Base-by-base conservation (phyloP, 2,888 invertebrate species). In the Microplitis deprimator region DNA sequence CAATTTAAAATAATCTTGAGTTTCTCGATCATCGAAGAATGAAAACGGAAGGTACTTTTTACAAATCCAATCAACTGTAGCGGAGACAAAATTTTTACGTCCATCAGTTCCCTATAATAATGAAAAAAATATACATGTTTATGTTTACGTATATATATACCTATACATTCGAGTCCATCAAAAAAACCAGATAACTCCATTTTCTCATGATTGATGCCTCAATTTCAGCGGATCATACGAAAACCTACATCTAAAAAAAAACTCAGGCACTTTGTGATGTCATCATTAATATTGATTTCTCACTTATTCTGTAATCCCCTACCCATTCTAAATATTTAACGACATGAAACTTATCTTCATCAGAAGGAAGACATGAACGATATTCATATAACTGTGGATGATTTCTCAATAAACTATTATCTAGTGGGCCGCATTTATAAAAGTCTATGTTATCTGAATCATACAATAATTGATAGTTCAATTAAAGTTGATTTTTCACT, bases 401-500 rank as follows among this genome's bases (percentile, higher is more conserved):
- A 16, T 8, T 17, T 64, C 16, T 64, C 16, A 64, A 29, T 10
- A 16, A 64, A 0, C 5, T 16, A 3, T 64, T 64, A 64, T 64
- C 64, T 10, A 64, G 5, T 16, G 64, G 10, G 20, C 64, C 64
- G 7, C 64, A 64, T 64, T 64, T 64, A 64, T 20, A 64, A 64
- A 17, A 64, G 8, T 13, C 5, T 16, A 64, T 64, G 16, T 64
- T 5, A 64, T 64, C 64, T 17, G 13, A 16, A 10, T 74, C 17
- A 64, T 64, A 17, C 20, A 20, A 20, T 20, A 20, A 20, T 20
- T 20, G 20, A 20, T 20, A 20, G 2, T 20, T 20, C 1, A 20
- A 17, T 62, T 70, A 2, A 10, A 75, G 62, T 62, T 75, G 75
- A 69, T 70, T 38, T 70, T 70, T 75, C 16, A 75, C 17, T 6